These are phyloP conservation scores for Eumaeus atala DNA, from an alignment of 1,140 invertebrate genomes.

Conservation along the genomic window DNA sequence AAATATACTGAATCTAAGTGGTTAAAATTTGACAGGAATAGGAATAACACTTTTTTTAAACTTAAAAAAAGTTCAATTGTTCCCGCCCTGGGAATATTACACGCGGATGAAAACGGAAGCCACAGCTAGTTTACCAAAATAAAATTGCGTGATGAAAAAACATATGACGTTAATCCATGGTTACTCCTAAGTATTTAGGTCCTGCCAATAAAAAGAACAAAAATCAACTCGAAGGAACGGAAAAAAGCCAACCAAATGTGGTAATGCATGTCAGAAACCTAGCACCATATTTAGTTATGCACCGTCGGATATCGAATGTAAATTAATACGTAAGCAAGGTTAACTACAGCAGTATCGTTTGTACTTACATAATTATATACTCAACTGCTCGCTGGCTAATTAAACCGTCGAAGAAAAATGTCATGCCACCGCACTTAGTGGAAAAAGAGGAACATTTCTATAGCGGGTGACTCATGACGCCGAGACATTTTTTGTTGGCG, in stretches of 20 bases:
- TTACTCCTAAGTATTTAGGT: no score
- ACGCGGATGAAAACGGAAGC: no score
- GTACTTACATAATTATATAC: slow-evolving; percentile 23
- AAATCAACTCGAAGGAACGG: not conserved
- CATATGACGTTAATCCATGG: no score
- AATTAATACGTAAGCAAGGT: slow-evolving; percentile 35
- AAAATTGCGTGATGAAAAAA: no score
- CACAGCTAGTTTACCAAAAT: no score
- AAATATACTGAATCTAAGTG: no score
- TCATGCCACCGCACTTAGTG: slow-evolving; percentile 1
- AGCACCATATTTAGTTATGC: slow-evolving; percentile 21
- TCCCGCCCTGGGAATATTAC: no score
- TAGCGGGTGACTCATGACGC: slow-evolving; percentile 18
- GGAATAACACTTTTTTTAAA: no score
- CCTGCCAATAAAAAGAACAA: not conserved
- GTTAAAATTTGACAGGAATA: no score
- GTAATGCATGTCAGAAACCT: slow-evolving; percentile 12
- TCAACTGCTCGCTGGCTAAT: slow-evolving; percentile 30
- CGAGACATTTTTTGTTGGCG: slow-evolving; percentile 18
- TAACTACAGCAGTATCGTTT: slow-evolving; percentile 31
- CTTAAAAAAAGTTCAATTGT: no score
- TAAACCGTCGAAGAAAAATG: slow-evolving; percentile 33
- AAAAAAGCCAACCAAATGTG: slow-evolving; percentile 3
- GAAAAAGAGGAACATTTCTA: slow-evolving; percentile 5
- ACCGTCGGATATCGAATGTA: slow-evolving; percentile 32